phyloP scores from a whole-genome alignment of 1,140 invertebrate species.

The Hypothenemus hampei region DNA sequence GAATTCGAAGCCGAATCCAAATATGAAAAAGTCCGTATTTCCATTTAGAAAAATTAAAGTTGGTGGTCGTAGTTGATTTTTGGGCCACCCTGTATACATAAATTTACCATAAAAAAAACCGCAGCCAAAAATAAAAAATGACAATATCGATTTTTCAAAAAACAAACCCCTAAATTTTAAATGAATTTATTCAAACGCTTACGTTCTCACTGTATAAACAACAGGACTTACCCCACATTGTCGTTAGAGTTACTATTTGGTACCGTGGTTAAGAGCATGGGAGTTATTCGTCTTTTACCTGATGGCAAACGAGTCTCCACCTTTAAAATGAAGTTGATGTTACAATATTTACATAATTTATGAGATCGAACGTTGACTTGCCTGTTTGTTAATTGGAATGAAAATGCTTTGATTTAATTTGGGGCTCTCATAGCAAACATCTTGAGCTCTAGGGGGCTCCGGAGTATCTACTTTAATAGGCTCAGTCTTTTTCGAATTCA shows the following conservation, averaged over 20 bases:
- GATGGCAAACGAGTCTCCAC: slow-evolving; percentile 92
- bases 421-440: slow-evolving; percentile 34
- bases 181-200: no score
- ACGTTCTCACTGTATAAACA: no score
- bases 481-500: slow-evolving; percentile 31
- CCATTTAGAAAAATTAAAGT: no score
- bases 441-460: slow-evolving; percentile 23
- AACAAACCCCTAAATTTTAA: no score
- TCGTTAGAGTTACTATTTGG: slow-evolving; percentile 42
- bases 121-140: no score
- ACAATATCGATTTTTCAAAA: no score
- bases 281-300: slow-evolving; percentile 90
- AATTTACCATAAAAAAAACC: no score
- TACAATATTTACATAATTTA: background rate
- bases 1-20: no score
- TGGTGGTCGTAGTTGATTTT: no score
- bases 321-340: slow-evolving; percentile 1
- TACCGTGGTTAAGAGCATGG: slow-evolving; percentile 80
- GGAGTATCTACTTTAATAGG: slow-evolving; percentile 7
- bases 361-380: background rate
- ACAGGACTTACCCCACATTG: slow-evolving; percentile 8
- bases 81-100: no score
- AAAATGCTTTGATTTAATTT: slow-evolving; percentile 47
- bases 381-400: slow-evolving; percentile 81
- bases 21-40: background rate